Evolutionary conservation across 2,113 vertebrate genomes (phyloP), one percentile per base, ranked within the genome.

Genomic region (Gambusia affinis): DNA sequence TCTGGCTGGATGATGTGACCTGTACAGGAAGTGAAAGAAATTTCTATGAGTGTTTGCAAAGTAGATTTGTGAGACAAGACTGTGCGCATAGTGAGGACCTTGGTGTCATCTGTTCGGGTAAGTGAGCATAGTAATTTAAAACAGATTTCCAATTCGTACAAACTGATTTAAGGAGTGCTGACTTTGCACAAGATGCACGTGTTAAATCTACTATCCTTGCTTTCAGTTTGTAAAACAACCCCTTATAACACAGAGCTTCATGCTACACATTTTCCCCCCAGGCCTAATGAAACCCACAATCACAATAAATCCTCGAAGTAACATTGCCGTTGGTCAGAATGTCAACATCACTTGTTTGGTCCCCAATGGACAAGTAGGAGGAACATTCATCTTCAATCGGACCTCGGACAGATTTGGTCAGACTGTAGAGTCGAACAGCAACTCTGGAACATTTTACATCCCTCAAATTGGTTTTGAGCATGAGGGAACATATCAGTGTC

Each of bases 401-500:
- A 66, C 66, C 3, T 1, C 64, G 27, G 64, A 37, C 0, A n/a
- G 12, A 27, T 66, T 42, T n/a, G 27, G 1, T n/a, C 33, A 27
- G 33, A 39, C 3, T 14, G 1, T 73, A n/a, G 22, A 4, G 3
- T 64, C 69, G 28, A 29, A 24, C 31, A 19, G 11, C 70, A 78
- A 44, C 30, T 60, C 47, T 5, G 37, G 39, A 5, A 57, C 60
- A 1, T 83, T 83, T 64, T 35, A 4, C 0, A 44, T 78, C 3
- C 1, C 3, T 1, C 0, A 35, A n/a, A 68, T 75, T 17, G 11
- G 28, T 42, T 63, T 78, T 24, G n/a, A 47, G 1, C 1, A 62
- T 2, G 78, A 77, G 0, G 82, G 82, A 60, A 62, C 0, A 0
- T 83, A 83, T 35, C n/a, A 15, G 47, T 86, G 84, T 78, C 35